Percentiles rank a stretch among this genome's conserved stretches.
Evolutionary conservation across 1,140 invertebrate genomes (phyloP).

Genomic region (Hirudo medicinalis): DNA sequence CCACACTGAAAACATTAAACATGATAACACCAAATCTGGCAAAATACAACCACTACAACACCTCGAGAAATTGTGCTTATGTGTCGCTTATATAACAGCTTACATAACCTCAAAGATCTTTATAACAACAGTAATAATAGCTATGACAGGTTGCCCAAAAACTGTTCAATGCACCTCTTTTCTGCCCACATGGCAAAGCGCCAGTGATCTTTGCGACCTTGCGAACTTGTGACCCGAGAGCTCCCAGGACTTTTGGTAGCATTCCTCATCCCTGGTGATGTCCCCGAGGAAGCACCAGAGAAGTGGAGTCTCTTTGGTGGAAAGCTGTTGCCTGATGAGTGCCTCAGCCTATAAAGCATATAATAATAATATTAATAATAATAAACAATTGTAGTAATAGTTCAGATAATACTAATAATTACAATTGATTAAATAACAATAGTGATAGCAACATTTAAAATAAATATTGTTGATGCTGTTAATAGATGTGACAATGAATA

Average conservation of each 20-base stretch:
- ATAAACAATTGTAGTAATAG: constrained; percentile 8
- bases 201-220: constrained; percentile 34
- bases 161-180: constrained; percentile 29
- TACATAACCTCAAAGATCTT: neutral
- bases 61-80: too few relatives aligned
- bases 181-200: constrained; percentile 22
- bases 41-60: too few relatives aligned
- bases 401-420: neutral
- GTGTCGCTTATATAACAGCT: constrained; percentile 1
- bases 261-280: constrained; percentile 51
- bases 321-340: constrained; percentile 66
- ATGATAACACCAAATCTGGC: too few relatives aligned
- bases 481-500: too few relatives aligned
- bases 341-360: constrained; percentile 57
- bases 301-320: constrained; percentile 65
- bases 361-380: constrained; percentile 23
- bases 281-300: constrained; percentile 80
- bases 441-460: too few relatives aligned
- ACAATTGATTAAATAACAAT: too few relatives aligned
- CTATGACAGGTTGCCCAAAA: neutral
- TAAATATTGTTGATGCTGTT: too few relatives aligned
- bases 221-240: constrained; percentile 52
- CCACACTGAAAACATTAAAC: too few relatives aligned
- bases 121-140: neutral
- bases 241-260: constrained; percentile 79